Evolutionary conservation across 2,797 vertebrate species (phyloP).

Genomic region (Spinus pinus): DNA sequence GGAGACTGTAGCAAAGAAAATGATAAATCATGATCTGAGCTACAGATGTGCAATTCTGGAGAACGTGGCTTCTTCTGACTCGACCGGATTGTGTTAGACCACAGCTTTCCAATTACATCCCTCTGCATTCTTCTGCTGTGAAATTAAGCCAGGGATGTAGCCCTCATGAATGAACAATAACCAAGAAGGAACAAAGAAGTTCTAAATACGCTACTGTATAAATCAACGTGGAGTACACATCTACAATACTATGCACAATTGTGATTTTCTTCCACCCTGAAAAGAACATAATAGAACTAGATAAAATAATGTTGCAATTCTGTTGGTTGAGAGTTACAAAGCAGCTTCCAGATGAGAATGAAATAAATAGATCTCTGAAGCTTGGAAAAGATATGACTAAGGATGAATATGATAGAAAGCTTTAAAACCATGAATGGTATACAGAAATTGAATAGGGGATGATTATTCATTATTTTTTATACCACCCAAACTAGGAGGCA

Average conservation of each 20-base stretch:
- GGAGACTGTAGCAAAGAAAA: slow-evolving; percentile 21
- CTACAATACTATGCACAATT: not conserved
- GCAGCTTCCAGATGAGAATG: not conserved
- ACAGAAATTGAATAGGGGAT: slow-evolving; percentile 32
- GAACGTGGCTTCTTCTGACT: not conserved
- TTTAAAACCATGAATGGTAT: not conserved
- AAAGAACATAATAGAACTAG: not conserved
- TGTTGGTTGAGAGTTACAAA: not conserved
- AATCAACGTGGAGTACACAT: not conserved
- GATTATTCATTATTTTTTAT: slow-evolving; percentile 30
- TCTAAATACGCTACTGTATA: not conserved
- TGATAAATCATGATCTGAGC: slow-evolving; percentile 25
- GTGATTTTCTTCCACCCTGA: not conserved
- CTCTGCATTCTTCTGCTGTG: not conserved
- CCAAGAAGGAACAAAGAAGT: not conserved
- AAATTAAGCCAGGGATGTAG: not conserved
- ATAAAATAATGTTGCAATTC: not conserved
- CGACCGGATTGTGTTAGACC: not conserved
- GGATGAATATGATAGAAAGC: not conserved
- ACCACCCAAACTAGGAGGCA: not conserved
- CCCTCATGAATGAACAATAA: not conserved
- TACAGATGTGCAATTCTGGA: not conserved
- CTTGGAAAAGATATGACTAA: slow-evolving; percentile 11
- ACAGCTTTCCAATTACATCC: not conserved
- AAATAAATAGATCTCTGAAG: slow-evolving; percentile 26